Base-by-base conservation (phyloP, 2,113 vertebrate species). In the Dunckerocampus dactyliophorus region DNA sequence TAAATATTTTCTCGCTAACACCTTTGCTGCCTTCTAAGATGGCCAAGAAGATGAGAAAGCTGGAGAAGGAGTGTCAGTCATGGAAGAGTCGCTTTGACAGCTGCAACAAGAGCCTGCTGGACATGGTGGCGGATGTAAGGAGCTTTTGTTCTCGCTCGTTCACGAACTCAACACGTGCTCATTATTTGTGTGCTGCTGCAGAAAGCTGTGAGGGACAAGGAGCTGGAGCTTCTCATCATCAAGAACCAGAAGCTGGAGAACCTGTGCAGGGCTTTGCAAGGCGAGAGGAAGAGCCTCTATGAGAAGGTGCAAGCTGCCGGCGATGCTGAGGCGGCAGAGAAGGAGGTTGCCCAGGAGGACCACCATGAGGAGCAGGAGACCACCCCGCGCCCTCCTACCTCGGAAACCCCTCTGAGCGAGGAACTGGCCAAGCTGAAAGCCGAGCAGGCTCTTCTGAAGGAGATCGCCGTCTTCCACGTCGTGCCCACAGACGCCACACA, bases 21-120 rank as follows among this genome's bases (percentile, higher is more conserved):
- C 20, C 62, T 22, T 70, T 45, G 48, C 3, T 46, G 3, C 69
- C n/a, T 71, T 87, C 75, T 82, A 1, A 99, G 97, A 99, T 97
- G 91, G 92, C 93, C 16, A 99, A 98, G 89, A 99, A 95, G 88
- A 98, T 98, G 92, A 98, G 92, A 78, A 99, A 97, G 78, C 59
- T 98, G 79, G 97, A 99, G 72, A 98, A 98, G 66, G 97, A 99
- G 74, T 94, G 94, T 15, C 92, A 91, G 74, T 92, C 92, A 0
- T 99, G 97, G 97, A 98, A 95, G 89, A 86, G 88, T 58, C 93
- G 96, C 49, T 99, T 98, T 88, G 97, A 99, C 72, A 92, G 89
- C 81, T 98, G 97, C 70, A 98, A 98, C 89, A 95, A 92, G 88
- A 91, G 91, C 1, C 92, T 99, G 20, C 2, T 99, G 66, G 95